Evolutionary conservation across 2,113 vertebrate species (phyloP), one percentile per base, ranked within the genome.

Genomic region (Chlamydotis undulata): DNA sequence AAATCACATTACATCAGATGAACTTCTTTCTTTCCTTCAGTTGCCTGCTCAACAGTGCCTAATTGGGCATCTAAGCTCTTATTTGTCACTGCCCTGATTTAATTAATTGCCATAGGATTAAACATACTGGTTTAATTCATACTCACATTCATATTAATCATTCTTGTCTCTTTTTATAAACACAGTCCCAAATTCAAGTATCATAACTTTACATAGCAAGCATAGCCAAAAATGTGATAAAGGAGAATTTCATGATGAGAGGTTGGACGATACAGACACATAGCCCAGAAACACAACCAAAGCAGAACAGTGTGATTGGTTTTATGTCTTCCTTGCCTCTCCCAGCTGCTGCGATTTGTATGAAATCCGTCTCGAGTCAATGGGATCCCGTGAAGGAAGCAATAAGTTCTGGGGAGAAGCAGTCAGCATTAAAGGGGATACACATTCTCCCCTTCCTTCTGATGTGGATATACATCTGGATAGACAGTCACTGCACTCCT

Each of bases 71-170:
- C 68, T 56, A 2, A 28, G 29, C 24, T 87, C 50, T 55, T 90
- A 43, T 45, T 89, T 84, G 65, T 81, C 80, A 87, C 41, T 67
- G 47, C 12, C 29, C 18, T 65, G 79, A 64, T 73, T 87, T 87
- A 90, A 87, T 83, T 87, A 89, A 90, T 89, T 79, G 76, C 14
- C 2, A 1, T 26, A 69, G 73, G 77, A 92, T 87, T 92, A 84
- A 95, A 96, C 87, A 95, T 92, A 82, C 61, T 94, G 26, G 8
- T 92, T 94, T 87, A 81, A 94, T 92, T 92, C 80, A 65, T 50
- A 56, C 28, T 90, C 18, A 65, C 33, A 71, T 84, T 81, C 84
- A 64, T 78, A 90, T 90, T 81, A 82, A 45, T 92, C 47, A 50
- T 64, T 84, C 53, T 45, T 75, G 89, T 37, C 74, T 89, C 86